Base-by-base conservation (phyloP, 2,797 vertebrate genomes). In the Hoplostethus atlanticus region DNA sequence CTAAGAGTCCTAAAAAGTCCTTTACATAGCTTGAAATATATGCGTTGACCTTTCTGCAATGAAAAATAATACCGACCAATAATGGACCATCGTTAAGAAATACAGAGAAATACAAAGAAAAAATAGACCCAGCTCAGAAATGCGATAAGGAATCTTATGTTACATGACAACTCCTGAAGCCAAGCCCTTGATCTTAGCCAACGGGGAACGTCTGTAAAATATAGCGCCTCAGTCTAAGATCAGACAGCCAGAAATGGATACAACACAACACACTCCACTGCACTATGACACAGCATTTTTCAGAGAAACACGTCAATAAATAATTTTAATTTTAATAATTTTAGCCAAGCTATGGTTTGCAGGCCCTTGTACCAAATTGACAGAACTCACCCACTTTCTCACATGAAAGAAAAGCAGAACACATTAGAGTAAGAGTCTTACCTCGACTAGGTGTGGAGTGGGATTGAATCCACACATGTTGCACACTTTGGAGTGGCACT, bases 391-490 rank as follows among this genome's bases (percentile, higher is more conserved):
- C n/a, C 10, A 36, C 55, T 62, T 53, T 56, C 52, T 57, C 57
- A 28, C 0, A 60, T 48, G 15, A 77, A 53, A 69, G n/a, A 30
- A 38, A 70, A 38, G 51, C 34, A 53, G 17, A 73, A 51, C 38
- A 62, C 30, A 52, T 4, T 30, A 21, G 8, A 50, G 64, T 54
- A 2, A 13, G n/a, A 48, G 11, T 71, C 96, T 97, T 97, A 99
- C 98, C 97, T 99, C 96, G 4, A 96, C 93, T 68, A 99, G 91
- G 79, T 99, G 97, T 74, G 98, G 98, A 0, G 97, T 96, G n/a
- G 98, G 98, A 92, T 99, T 99, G 94, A 99, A 99, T 90, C 98
- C 98, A 77, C 98, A 99, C 94, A 97, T 94, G 92, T 97, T 98
- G 96, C 98, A 99, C 94, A 99, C 98, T 92, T 97, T 96, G 63